These are phyloP conservation scores for Lamprologus callipterus DNA, from an alignment of 2,113 vertebrate genomes.

Conservation along the genomic window DNA sequence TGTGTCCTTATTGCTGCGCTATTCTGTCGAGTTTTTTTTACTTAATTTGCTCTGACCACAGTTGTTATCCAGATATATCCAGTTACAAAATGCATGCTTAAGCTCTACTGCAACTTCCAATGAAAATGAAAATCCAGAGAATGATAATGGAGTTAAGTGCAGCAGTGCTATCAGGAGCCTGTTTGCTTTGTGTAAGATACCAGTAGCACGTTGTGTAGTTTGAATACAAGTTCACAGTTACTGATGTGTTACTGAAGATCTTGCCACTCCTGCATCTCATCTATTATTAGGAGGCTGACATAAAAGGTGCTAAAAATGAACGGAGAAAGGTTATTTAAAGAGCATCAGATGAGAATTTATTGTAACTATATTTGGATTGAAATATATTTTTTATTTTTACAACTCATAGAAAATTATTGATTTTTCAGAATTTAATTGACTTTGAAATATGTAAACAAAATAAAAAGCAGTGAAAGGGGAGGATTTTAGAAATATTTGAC, in stretches of 20 bases:
- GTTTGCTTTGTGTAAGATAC: not conserved
- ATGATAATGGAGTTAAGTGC: not conserved
- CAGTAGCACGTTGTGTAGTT: not conserved
- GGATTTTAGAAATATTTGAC: accelerated
- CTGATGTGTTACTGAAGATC: not conserved
- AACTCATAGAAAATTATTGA: not conserved
- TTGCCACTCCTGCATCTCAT: not conserved
- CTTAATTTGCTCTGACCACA: not conserved
- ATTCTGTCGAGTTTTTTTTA: accelerated
- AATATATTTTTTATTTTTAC: not conserved
- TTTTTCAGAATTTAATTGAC: not conserved
- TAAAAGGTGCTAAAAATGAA: not conserved
- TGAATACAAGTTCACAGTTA: not conserved
- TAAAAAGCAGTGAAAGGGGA: not conserved
- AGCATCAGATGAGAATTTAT: accelerated
- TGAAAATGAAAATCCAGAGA: not conserved
- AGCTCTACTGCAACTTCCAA: not conserved
- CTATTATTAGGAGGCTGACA: not conserved
- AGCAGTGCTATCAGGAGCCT: not conserved
- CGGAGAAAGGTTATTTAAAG: not conserved
- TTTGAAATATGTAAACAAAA: not conserved
- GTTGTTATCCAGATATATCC: not conserved
- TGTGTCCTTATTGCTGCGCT: not conserved
- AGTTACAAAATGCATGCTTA: not conserved
- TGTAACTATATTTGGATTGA: not conserved